Evolutionary conservation across 2,113 vertebrate species (phyloP).

Genomic region (Laterallus jamaicensis): DNA sequence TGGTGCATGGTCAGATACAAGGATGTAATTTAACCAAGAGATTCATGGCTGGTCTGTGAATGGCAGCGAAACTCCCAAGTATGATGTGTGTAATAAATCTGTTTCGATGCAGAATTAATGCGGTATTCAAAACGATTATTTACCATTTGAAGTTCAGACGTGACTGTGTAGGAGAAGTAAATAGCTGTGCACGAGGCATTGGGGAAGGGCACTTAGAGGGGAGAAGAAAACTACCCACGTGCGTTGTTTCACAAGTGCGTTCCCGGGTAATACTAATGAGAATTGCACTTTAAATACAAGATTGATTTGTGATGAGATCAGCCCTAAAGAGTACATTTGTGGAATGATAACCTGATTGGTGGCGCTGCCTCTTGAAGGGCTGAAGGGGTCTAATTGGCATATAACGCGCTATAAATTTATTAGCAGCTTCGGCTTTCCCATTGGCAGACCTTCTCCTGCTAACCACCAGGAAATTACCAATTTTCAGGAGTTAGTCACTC

Average conservation of each 20-base stretch:
- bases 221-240: neutral
- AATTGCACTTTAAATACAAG: constrained; percentile 48
- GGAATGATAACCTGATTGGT: constrained; percentile 44
- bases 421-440: constrained; percentile 51
- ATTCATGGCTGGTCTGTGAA: neutral
- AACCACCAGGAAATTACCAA: constrained; percentile 77
- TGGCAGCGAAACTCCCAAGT: neutral
- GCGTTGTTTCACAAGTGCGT: neutral
- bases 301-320: constrained; percentile 29
- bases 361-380: constrained; percentile 48
- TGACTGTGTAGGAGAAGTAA: neutral
- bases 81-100: neutral
- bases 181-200: neutral
- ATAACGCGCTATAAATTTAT: constrained; percentile 79
- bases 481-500: constrained; percentile 78
- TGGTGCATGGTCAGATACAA: neutral
- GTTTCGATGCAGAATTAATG: neutral
- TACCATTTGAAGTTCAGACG: neutral
- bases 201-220: neutral
- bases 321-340: constrained; percentile 50
- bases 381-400: constrained; percentile 69
- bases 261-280: constrained; percentile 37
- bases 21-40: neutral
- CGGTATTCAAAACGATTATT: neutral
- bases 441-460: constrained; percentile 58